phyloP scores from a whole-genome alignment of 2,797 vertebrate species.

The Pipistrellus pygmaeus region DNA sequence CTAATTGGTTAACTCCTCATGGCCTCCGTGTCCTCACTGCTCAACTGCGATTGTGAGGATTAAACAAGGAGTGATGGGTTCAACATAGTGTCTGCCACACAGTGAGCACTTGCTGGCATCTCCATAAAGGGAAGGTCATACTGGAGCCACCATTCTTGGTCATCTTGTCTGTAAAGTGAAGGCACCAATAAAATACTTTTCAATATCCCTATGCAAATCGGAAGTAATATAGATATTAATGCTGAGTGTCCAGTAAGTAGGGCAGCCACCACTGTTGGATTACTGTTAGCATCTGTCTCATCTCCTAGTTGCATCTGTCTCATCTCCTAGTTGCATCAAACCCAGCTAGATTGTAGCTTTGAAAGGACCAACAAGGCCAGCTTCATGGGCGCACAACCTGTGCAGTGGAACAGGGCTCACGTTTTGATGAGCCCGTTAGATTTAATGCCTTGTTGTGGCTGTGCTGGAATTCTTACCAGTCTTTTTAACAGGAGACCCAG shows the following conservation, averaged over 20 bases:
- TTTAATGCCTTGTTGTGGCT: not conserved
- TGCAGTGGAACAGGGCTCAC: fast-evolving
- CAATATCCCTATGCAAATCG: not conserved
- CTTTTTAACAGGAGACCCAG: not conserved
- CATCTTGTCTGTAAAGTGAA: not conserved
- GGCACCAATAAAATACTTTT: not conserved
- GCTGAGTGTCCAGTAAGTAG: not conserved
- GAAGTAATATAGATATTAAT: not conserved
- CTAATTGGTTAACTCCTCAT: not conserved
- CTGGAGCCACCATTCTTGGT: not conserved
- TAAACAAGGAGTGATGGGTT: too few species aligned
- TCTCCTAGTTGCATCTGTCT: not conserved
- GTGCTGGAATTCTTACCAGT: not conserved
- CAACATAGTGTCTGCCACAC: not conserved
- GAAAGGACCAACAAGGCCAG: too few species aligned
- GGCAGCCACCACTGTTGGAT: not conserved
- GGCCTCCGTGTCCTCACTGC: not conserved
- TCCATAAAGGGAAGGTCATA: not conserved
- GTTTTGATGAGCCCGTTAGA: not conserved
- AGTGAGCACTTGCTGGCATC: not conserved
- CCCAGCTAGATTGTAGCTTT: too few species aligned
- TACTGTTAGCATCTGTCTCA: not conserved
- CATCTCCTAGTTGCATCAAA: not conserved
- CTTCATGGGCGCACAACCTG: too few species aligned
- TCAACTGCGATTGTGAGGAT: not conserved